Base-by-base conservation (phyloP, 1,140 invertebrate genomes). In the Chrysoperla carnea region DNA sequence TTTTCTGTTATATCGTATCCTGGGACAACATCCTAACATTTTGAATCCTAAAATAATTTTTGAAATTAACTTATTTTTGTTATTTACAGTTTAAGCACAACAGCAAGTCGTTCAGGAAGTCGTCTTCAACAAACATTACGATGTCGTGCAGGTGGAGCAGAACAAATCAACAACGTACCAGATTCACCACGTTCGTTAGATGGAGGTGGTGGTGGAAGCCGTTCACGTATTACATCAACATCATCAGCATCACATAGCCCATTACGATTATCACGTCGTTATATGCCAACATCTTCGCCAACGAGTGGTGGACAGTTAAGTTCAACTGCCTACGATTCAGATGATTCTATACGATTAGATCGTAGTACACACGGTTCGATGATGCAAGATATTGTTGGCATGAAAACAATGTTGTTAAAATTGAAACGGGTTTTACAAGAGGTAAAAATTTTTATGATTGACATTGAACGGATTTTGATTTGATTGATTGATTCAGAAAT, bases 401-500 rank as follows among this genome's bases (percentile, higher is more conserved):
- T 84, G 46, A 85, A 84, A 65, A 83, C 81, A 15, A 72, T 83
- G 69, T 68, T 84, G 42, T 60, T 83, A 46, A 76, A 80, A 59
- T 68, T 86, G 8, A 81, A 81, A 60, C 68, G 78, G 52, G 73
- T 83, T 48, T 66, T 86, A 61, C 78, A 83, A 67, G 78, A 83
- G 71, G 79, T 78, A 63, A 44, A 50, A 23, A 23, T 23, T 23
- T 23, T 23, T 23, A 23, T 23, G 17, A 39, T 23, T 2, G 15
- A n/a, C 37, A 39, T 39, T 39, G 17, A 23, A 23, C 5, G 17
- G 17, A 23, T 23, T 23, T 23, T 2, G 17, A 23, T 23, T 23
- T 23, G 17, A 23, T 23, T 23, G 17, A 23, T 23, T 23, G 17
- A 23, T 23, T 23, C 2, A 23, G 17, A 23, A n/a, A n/a, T n/a